Evolutionary conservation across 2,888 invertebrate genomes (phyloP), one percentile per base, ranked within the genome.

Genomic region (Noctua janthina): DNA sequence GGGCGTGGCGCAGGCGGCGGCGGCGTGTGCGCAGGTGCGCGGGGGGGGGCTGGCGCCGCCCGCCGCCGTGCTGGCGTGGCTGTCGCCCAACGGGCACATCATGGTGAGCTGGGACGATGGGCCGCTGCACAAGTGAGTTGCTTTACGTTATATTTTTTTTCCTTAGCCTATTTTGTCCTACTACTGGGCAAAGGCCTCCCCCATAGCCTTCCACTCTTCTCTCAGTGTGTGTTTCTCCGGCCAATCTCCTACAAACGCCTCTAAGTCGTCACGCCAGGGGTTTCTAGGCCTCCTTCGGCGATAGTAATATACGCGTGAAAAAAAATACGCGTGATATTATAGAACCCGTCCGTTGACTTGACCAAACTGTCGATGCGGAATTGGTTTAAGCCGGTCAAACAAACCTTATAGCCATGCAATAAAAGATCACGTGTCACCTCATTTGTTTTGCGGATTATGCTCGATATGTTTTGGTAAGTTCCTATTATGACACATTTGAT

Each of bases 61-160:
- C 0, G 96, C 97, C 88, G 98, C 98, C 89, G 95, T 98, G 43
- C 96, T 97, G 68, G 98, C 98, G 43, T 95, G 97, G 89, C 95
- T 97, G 29, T 96, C 97, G 81, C 96, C 96, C 39, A 97, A 97
- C 93, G 98, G 98, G 8, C 97, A 97, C 89, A 97, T 97, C 91
- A 94, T 98, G 87, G 95, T 98, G 56, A 97, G 97, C 91, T 98
- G 98, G 98, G 96, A 97, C 82, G 97, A 97, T 84, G 93, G 95
- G 6, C 93, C 86, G 5, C 90, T 96, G 29, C 93, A 95, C 35
- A 91, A 92, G 13, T 91, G 88, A 8, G 67, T 67, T 8, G 11
- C n/a, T 0, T 20, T 20, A 2, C 7, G 0, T 3, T 10, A 4
- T 39, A 39, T 39, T 39, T 39, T 39, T 39, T 39, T 39, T 39